Conservation (phyloP, 2,113 vertebrate species). For the Donacobius atricapilla region DNA sequence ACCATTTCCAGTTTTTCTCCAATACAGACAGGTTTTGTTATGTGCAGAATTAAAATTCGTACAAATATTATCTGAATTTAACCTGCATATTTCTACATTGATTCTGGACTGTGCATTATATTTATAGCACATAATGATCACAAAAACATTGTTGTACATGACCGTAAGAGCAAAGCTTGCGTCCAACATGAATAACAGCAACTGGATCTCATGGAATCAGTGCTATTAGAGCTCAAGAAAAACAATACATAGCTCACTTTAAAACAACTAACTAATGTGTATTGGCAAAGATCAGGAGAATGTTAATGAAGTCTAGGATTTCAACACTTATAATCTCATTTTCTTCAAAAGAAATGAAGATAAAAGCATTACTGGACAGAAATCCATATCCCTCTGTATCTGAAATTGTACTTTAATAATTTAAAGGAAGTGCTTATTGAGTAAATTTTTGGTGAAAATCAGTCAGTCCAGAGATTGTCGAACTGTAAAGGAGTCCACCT, state of each 20-base stretch:
- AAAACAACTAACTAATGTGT: background rate
- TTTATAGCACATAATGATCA: background rate
- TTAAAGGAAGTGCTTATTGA: background rate
- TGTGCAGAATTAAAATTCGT: background rate
- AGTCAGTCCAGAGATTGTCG: background rate
- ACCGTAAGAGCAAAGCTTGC: background rate
- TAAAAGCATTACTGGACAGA: background rate
- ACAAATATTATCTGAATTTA: background rate
- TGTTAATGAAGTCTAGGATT: background rate
- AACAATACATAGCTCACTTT: background rate
- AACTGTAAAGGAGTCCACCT: background rate
- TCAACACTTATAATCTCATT: background rate
- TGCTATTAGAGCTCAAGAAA: background rate
- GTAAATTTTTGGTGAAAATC: background rate
- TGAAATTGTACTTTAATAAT: background rate
- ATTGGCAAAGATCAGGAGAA: background rate
- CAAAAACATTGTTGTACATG: background rate
- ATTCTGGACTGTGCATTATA: background rate
- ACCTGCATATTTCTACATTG: background rate
- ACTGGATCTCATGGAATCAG: background rate
- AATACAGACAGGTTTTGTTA: background rate
- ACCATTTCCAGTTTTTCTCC: background rate
- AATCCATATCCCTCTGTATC: background rate
- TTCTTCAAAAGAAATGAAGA: background rate
- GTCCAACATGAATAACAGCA: background rate